Evolutionary conservation across 2,888 invertebrate species (phyloP).

Genomic region (Temnothorax ravouxi): DNA sequence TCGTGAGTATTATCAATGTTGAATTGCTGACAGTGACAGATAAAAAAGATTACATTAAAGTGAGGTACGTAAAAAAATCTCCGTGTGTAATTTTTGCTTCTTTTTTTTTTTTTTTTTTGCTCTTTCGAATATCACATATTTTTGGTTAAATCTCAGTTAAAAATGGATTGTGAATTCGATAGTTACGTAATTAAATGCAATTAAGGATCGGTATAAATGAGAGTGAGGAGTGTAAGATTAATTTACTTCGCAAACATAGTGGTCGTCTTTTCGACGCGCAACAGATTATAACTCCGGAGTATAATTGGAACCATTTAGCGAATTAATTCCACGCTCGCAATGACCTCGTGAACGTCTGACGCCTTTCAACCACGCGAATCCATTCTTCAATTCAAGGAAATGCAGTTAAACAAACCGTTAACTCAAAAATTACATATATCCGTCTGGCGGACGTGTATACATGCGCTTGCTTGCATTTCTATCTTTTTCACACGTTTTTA

Average conservation of each 20-base stretch:
- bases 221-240: slow-evolving; percentile 18
- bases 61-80: not conserved
- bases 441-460: not conserved
- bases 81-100: not conserved
- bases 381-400: slow-evolving; percentile 28
- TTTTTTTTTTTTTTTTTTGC: not conserved
- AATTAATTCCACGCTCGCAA: slow-evolving; percentile 53
- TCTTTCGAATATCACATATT: not conserved
- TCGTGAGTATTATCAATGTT: slow-evolving; percentile 1
- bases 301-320: slow-evolving; percentile 58
- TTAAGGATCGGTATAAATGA: not conserved
- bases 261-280: slow-evolving; percentile 12
- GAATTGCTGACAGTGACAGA: not conserved
- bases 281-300: slow-evolving; percentile 43
- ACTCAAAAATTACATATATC: not conserved
- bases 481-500: not conserved
- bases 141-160: slow-evolving; percentile 1
- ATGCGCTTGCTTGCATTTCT: not conserved
- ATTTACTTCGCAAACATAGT: slow-evolving; percentile 23
- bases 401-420: not conserved
- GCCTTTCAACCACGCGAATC: slow-evolving; percentile 25
- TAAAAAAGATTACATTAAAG: not conserved
- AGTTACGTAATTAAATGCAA: not conserved
- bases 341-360: slow-evolving; percentile 52
- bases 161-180: not conserved